Evolutionary conservation across 2,888 invertebrate species (phyloP), one percentile per base, ranked within the genome.

Genomic region (Cryptops parisi): DNA sequence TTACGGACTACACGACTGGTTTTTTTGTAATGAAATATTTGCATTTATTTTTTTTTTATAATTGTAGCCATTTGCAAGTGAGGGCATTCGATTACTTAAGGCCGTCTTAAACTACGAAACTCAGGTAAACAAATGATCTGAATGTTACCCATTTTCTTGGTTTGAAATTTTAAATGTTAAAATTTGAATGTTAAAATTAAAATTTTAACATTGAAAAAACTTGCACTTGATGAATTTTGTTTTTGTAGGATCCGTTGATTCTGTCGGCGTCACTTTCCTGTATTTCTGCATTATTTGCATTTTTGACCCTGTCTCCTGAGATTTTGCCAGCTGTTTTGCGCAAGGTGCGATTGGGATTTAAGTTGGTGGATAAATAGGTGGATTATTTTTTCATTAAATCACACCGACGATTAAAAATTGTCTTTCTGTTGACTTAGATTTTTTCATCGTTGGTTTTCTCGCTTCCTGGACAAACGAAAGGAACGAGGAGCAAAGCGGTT

Each of bases 241-340:
- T 50, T 22, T 59, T 62, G 17, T 62, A 68, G 53, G 84, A 90
- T 70, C 85, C 91, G 1, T 73, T 86, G 57, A 77, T 90, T 50
- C 72, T 86, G 23, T 91, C 91, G 0, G 78, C 84, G 48, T 70
- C 89, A 53, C 72, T 94, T n/a, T 91, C 91, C 0, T 87, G 89
- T 70, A 82, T 93, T 59, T 93, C 91, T 1, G 86, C 90, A 0
- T 75, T 93, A 2, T 90, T 91, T 67, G 85, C 89, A 25, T 91
- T 90, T 72, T 76, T 93, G 22, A 85, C 84, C 64, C 84, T 87
- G 78, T 84, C 86, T 0, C 84, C 85, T 39, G 84, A 67, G 12
- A 71, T 85, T 26, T 66, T 91, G 47, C 84, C 85, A 0, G 77
- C 81, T 41, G 88, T 90, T 2, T 67, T 93, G 52, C 84, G 89